A percentile compares a stretch with the other conserved stretches of the same genome.
phyloP scores from a whole-genome alignment of 2,797 vertebrate species.

The Thalassophryne amazonica region DNA sequence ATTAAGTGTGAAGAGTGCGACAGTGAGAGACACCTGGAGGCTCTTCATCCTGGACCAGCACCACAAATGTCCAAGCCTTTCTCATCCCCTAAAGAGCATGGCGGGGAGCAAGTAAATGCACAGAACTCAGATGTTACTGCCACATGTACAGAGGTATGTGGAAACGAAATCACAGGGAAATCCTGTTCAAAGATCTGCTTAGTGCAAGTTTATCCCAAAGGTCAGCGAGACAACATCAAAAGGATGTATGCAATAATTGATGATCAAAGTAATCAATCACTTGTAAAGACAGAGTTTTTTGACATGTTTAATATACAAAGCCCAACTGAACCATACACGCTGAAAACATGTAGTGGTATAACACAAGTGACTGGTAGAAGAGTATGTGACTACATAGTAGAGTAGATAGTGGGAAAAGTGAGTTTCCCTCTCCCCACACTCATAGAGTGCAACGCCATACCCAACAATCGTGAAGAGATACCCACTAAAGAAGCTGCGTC shows the following conservation, averaged over 20 bases:
- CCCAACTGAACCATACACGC: background rate
- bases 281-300: background rate
- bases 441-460: background rate
- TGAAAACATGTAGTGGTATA: background rate
- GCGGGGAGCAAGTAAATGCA: background rate
- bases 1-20: slow-evolving; percentile 18
- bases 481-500: background rate
- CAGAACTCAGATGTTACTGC: background rate
- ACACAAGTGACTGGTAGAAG: background rate
- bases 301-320: slow-evolving; percentile 1
- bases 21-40: slow-evolving; percentile 11
- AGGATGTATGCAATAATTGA: slow-evolving; percentile 7
- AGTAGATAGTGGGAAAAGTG: background rate
- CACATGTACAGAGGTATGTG: slow-evolving; percentile 2
- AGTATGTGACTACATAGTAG: background rate
- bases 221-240: background rate
- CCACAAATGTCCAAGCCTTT: background rate
- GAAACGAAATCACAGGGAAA: background rate
- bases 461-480: background rate
- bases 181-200: slow-evolving; percentile 14
- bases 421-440: background rate
- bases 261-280: slow-evolving; percentile 2
- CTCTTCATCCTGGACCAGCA: slow-evolving; percentile 5
- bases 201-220: background rate
- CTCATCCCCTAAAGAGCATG: background rate